phyloP scores from a whole-genome alignment of 2,113 vertebrate genomes.

The Turdus rufiventris region DNA sequence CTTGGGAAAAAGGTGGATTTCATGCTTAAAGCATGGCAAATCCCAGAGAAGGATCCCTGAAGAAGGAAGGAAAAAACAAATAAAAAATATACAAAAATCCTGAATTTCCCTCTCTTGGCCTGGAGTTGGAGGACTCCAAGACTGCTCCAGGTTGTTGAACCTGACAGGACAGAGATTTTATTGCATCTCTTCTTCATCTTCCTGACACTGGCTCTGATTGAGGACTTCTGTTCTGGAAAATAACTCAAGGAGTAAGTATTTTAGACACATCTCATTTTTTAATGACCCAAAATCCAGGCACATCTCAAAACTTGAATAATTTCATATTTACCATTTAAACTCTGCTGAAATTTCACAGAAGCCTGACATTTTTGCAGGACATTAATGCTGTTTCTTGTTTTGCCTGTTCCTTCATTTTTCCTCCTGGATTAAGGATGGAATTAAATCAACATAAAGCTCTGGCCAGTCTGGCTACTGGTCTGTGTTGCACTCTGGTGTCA shows the following conservation, averaged over 20 bases:
- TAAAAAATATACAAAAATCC: no score
- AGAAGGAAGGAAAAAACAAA: not conserved
- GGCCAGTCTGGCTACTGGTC: not conserved
- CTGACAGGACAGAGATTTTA: not conserved
- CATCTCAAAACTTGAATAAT: not conserved
- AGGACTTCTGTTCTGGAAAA: not conserved
- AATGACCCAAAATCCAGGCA: not conserved
- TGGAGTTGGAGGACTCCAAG: not conserved
- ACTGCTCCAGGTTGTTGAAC: not conserved
- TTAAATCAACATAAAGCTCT: not conserved
- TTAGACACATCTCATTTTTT: not conserved
- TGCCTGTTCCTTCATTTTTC: not conserved
- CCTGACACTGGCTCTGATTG: not conserved
- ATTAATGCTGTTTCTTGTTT: not conserved
- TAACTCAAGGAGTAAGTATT: not conserved
- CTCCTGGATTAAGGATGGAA: not conserved
- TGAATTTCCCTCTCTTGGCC: accelerated
- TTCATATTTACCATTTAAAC: not conserved
- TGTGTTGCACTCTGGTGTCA: not conserved
- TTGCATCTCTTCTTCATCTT: not conserved
- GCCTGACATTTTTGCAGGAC: not conserved
- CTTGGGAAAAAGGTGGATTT: not conserved
- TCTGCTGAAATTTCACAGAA: not conserved
- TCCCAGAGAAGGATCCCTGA: not conserved
- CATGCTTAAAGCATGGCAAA: not conserved